Evolutionary conservation across 2,113 vertebrate genomes (phyloP), one percentile per base, ranked within the genome.

Genomic region (Stegostoma tigrinum): DNA sequence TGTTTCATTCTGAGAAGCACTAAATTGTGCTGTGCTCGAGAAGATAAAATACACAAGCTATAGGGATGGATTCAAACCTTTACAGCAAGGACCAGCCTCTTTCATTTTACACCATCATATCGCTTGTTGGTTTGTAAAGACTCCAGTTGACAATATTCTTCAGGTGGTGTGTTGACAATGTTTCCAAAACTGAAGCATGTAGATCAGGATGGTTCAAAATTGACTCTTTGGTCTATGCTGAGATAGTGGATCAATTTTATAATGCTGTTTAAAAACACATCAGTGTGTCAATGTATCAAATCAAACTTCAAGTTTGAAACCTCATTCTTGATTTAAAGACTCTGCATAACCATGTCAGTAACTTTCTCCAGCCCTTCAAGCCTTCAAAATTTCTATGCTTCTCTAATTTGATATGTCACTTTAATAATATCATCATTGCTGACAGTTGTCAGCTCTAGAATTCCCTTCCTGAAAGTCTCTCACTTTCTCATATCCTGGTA

Each of bases 11-110:
- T 6, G n/a, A 38, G 19, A 93, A 55, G 89, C 61, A 93, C 89
- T 93, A 93, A 93, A 93, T 66, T 64, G 61, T 66, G 61, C 89
- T 93, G 89, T 93, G 89, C 34, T 66, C 61, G 34, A 93, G 55
- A 93, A n/a, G 89, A 66, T 93, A 66, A 93, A 93, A n/a, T 6
- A 38, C 21, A 19, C 38, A 23, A 30, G 55, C 55, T 90, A 55
- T 34, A 21, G 87, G 55, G 61, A n/a, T n/a, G 19, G 55, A 93
- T 38, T 93, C 61, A 93, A 93, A 38, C 55, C 61, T 66, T 38
- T 19, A 61, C 7, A 66, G n/a, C 55, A 66, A 66, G 14, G 34
- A 6, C 14, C 66, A 34, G n/a, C 61, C 61, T 93, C 89, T 38
- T 93, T 34, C 52, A 93, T n/a, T 66, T 66, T 6, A 38, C 34